phyloP scores from a whole-genome alignment of 2,797 vertebrate genomes.

The Phrynocephalus guinanensis region DNA sequence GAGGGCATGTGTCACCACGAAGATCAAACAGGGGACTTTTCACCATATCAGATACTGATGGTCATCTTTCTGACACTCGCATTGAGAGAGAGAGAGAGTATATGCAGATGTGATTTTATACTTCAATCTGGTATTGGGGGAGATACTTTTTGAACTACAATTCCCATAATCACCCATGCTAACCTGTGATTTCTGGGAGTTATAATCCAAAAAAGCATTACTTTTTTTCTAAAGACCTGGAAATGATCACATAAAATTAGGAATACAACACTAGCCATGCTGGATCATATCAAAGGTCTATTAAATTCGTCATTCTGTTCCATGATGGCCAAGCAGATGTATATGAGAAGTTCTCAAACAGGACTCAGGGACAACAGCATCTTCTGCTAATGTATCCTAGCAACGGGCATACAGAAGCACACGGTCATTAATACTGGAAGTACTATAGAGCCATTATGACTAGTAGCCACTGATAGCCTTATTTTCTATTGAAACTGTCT shows the following conservation, averaged over 20 bases:
- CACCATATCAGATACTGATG: not conserved
- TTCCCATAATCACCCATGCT: no score
- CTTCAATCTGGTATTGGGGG: no score
- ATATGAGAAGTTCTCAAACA: not conserved
- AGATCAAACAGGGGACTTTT: not conserved
- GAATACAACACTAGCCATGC: not conserved
- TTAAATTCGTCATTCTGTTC: not conserved
- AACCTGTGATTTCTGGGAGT: no score
- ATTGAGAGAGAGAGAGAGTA: no score
- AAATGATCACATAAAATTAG: not conserved
- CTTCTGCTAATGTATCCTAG: not conserved
- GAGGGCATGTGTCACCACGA: no score
- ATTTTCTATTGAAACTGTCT: not conserved
- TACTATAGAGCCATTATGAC: not conserved
- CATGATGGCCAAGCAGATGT: not conserved
- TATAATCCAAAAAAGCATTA: no score
- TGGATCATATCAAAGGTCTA: not conserved
- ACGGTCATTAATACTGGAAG: not conserved
- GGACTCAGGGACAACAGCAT: not conserved
- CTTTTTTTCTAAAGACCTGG: no score
- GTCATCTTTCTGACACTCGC: no score
- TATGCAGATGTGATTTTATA: no score
- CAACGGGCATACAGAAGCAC: not conserved
- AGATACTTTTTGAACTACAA: no score
- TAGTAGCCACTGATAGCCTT: not conserved